phyloP scores from a whole-genome alignment of 2,888 invertebrate species.

The Xanthorhoe spadicearia region DNA sequence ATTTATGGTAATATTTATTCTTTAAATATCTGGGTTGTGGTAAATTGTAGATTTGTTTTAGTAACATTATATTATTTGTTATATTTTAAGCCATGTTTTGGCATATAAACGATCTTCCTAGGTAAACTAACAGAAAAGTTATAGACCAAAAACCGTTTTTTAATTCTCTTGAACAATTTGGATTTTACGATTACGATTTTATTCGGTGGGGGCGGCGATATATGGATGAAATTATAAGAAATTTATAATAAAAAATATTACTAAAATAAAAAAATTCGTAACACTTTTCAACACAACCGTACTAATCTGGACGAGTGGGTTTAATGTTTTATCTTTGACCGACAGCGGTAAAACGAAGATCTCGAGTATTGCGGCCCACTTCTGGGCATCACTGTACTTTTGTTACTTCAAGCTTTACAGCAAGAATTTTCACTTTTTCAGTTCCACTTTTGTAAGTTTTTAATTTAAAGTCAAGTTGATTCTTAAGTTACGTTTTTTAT shows the following conservation, averaged over 20 bases:
- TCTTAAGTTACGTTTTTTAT: background rate
- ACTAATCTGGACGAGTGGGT: constrained; percentile 31
- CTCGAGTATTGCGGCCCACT: constrained; percentile 23
- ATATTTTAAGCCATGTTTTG: too few relatives aligned
- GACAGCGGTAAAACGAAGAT: constrained; percentile 23
- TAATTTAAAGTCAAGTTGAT: background rate
- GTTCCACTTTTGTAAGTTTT: background rate
- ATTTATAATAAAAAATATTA: background rate
- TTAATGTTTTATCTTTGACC: constrained; percentile 28
- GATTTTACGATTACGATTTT: too few relatives aligned
- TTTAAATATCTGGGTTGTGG: too few relatives aligned
- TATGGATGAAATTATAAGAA: too few relatives aligned
- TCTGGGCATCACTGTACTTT: constrained; percentile 27
- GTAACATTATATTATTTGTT: too few relatives aligned
- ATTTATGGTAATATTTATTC: too few relatives aligned
- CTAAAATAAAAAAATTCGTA: constrained; percentile 2
- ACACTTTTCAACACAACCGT: constrained; percentile 30
- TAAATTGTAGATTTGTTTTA: too few relatives aligned
- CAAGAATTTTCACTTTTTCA: constrained; percentile 14
- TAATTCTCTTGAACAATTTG: too few relatives aligned
- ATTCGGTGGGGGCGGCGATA: too few relatives aligned
- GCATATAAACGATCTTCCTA: too few relatives aligned
- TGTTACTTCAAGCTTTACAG: constrained; percentile 14
- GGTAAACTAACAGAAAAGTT: too few relatives aligned
- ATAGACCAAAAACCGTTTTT: too few relatives aligned